Conservation (phyloP, 2,888 invertebrate species). For the Anthophora plumipes region DNA sequence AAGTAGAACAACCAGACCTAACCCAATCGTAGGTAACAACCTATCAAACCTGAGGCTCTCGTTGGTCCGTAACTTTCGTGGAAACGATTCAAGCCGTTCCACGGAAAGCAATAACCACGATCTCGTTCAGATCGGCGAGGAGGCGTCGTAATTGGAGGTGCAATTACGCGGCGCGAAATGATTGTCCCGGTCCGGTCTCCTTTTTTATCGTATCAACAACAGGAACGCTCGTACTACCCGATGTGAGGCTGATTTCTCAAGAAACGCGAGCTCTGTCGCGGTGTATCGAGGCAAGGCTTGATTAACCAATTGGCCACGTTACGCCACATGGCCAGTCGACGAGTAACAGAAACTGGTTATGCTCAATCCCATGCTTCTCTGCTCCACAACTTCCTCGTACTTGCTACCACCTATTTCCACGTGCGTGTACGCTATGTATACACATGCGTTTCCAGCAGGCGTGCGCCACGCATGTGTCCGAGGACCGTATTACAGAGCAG, state of each 20-base stretch:
- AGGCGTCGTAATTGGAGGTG: slow-evolving; percentile 57
- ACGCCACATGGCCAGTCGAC: slow-evolving; percentile 53
- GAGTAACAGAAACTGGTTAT: slow-evolving; percentile 68
- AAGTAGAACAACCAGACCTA: too few species aligned
- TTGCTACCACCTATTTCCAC: slow-evolving; percentile 30
- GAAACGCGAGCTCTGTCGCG: slow-evolving; percentile 49
- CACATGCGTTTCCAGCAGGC: slow-evolving; percentile 26
- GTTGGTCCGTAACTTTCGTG: slow-evolving; percentile 39
- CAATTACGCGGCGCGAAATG: slow-evolving; percentile 61
- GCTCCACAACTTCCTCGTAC: slow-evolving; percentile 56
- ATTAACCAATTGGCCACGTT: slow-evolving; percentile 74
- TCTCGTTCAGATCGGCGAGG: slow-evolving; percentile 5
- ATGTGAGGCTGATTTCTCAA: slow-evolving; percentile 50
- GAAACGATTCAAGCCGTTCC: slow-evolving; percentile 48
- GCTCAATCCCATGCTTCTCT: slow-evolving; percentile 60
- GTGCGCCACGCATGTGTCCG: neutral
- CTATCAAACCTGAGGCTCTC: slow-evolving; percentile 24
- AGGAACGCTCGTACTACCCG: neutral
- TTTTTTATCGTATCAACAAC: neutral
- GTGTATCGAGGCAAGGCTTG: slow-evolving; percentile 44
- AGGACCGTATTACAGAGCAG: too few species aligned
- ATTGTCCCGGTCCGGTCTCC: slow-evolving; percentile 43
- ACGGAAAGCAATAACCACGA: slow-evolving; percentile 59
- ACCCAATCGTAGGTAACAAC: slow-evolving; percentile 29
- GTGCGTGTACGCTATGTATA: slow-evolving; percentile 25